Evolutionary conservation across 2,888 invertebrate genomes (phyloP).

Genomic region (Dioctria rufipes): DNA sequence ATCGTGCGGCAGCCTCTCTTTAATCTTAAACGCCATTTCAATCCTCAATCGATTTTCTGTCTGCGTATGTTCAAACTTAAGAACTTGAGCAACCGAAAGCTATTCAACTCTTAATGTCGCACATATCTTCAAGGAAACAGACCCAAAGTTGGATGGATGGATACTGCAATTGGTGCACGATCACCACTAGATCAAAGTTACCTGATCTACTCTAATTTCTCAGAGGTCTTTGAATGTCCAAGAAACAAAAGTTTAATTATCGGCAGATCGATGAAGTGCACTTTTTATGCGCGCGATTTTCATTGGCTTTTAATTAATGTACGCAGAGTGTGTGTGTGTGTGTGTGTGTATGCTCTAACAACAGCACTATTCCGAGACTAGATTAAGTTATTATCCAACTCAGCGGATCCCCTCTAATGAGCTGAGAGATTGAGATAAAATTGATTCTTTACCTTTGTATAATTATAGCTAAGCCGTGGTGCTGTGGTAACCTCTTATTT

Average conservation of each 20-base stretch:
- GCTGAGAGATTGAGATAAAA: slow-evolving; percentile 13
- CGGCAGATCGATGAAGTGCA: slow-evolving; percentile 36
- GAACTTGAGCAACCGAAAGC: slow-evolving; percentile 29
- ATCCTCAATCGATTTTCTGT: neutral
- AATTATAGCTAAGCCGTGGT: slow-evolving; percentile 6
- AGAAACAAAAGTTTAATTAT: slow-evolving; percentile 42
- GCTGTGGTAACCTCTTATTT: neutral
- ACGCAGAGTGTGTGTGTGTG: neutral
- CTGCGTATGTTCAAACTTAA: neutral
- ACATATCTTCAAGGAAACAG: slow-evolving; percentile 38
- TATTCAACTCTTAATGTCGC: slow-evolving; percentile 24
- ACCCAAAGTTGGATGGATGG: neutral
- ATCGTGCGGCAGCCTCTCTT: slow-evolving; percentile 40
- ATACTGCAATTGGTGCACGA: slow-evolving; percentile 30
- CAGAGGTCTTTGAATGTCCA: neutral
- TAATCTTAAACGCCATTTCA: slow-evolving; percentile 15
- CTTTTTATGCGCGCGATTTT: slow-evolving; percentile 15
- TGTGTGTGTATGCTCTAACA: too few species aligned
- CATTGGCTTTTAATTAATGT: slow-evolving; percentile 35
- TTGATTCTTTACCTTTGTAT: slow-evolving; percentile 34
- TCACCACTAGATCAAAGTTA: slow-evolving; percentile 40
- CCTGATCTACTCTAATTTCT: slow-evolving; percentile 8
- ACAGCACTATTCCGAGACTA: neutral
- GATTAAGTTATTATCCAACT: slow-evolving; percentile 28
- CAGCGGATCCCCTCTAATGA: slow-evolving; percentile 22